phyloP scores from a whole-genome alignment of 1,140 invertebrate species.

The Archegozetes longisetosus region DNA sequence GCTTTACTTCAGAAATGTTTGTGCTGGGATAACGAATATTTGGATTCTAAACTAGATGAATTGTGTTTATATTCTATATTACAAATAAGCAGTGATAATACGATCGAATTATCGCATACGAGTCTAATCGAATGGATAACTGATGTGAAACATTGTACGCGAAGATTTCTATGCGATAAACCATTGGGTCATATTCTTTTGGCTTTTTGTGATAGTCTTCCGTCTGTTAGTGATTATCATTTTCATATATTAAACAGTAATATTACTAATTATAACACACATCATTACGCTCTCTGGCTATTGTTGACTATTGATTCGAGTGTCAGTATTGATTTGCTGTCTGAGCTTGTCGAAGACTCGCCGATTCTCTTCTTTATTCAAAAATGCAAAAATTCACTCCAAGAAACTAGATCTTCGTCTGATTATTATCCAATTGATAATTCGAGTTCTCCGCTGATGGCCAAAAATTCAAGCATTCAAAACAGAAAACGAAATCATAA shows the following conservation, averaged over 20 bases:
- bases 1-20: conserved; percentile 71
- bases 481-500: background rate
- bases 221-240: background rate
- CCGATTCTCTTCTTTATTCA: background rate
- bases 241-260: background rate
- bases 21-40: background rate
- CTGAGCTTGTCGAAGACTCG: background rate
- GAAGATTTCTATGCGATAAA: conserved; percentile 74
- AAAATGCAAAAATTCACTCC: background rate
- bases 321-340: background rate
- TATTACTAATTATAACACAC: background rate
- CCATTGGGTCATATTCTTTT: conserved; percentile 74
- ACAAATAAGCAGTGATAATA: conserved; percentile 46
- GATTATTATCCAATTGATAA: background rate
- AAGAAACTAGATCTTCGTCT: background rate
- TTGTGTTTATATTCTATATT: conserved; percentile 33
- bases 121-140: conserved; percentile 85
- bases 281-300: background rate
- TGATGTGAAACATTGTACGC: conserved; percentile 90
- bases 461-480: background rate
- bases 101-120: conserved; percentile 63
- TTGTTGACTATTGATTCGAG: background rate
- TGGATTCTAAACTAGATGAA: background rate
- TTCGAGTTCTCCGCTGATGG: background rate
- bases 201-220: conserved; percentile 32